Conservation (phyloP, 2,888 invertebrate genomes). For the Campoletis raptor region DNA sequence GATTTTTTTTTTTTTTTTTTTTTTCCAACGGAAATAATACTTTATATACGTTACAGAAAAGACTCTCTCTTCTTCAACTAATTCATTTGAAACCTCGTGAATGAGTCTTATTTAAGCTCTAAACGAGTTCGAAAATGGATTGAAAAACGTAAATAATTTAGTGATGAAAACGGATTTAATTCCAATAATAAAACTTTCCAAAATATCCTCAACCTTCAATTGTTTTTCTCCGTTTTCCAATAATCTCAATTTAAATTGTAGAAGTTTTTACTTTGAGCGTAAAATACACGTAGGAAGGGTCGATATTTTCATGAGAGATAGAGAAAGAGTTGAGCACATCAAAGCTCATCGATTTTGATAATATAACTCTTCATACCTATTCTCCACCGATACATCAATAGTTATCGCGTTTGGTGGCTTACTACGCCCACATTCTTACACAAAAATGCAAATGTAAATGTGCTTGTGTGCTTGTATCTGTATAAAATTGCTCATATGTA, state of each 20-base stretch:
- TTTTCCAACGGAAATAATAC: neutral
- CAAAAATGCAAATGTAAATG: neutral
- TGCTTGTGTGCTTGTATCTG: neutral
- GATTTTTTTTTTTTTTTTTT: too few species aligned
- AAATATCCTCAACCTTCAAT: neutral
- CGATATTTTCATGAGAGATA: constrained; percentile 30
- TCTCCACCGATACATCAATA: constrained; percentile 43
- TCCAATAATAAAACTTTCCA: too few species aligned
- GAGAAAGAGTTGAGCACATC: neutral
- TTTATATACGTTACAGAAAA: neutral
- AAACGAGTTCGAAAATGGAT: neutral
- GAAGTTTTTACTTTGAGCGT: neutral
- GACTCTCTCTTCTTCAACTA: neutral
- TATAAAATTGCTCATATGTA: constrained; percentile 31
- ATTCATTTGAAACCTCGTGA: neutral
- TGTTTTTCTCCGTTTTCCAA: neutral
- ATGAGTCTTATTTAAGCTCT: neutral
- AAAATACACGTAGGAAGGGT: neutral
- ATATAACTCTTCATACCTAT: constrained; percentile 42
- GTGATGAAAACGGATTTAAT: neutral
- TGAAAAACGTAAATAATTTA: neutral
- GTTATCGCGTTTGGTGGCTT: constrained; percentile 22
- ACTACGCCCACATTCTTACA: constrained; percentile 24
- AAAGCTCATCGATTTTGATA: constrained; percentile 51
- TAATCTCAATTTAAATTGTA: neutral